phyloP scores from a whole-genome alignment of 2,888 invertebrate genomes.

The Arenicola marina region DNA sequence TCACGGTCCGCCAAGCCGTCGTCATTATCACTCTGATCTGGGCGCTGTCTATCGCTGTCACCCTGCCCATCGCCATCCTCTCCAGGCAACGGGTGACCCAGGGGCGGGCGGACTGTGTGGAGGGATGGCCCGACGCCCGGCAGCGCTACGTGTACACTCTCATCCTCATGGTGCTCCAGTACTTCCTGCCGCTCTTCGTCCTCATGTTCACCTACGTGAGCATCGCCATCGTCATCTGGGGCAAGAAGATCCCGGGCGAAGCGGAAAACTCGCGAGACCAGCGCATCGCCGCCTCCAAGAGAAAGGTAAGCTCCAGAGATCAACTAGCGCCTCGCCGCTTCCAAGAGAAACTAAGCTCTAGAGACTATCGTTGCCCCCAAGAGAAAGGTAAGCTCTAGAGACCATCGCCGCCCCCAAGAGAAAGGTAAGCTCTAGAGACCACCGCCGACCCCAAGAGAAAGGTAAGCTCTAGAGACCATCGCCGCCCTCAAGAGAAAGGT shows the following conservation, averaged over 20 bases:
- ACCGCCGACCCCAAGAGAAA: too few species aligned
- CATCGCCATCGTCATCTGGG: conserved; percentile 88
- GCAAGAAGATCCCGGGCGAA: conserved; percentile 84
- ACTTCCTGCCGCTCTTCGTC: conserved; percentile 79
- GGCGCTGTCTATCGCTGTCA: conserved; percentile 77
- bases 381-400: too few species aligned
- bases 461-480: too few species aligned
- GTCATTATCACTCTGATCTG: conserved; percentile 75
- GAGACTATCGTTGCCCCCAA: too few species aligned
- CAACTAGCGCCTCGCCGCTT: too few species aligned
- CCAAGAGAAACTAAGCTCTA: too few species aligned
- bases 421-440: too few species aligned
- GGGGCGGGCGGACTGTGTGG: conserved; percentile 24
- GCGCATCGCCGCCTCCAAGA: conserved; percentile 81
- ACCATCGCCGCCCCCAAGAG: too few species aligned
- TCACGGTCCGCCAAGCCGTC: conserved; percentile 63
- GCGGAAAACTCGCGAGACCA: conserved; percentile 82
- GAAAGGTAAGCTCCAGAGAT: conserved; percentile 80
- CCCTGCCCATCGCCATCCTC: conserved; percentile 80
- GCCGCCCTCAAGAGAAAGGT: too few species aligned
- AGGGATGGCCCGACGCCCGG: conserved; percentile 39
- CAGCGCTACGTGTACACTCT: conserved; percentile 71
- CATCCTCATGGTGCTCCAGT: conserved; percentile 80
- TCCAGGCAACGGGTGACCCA: conserved; percentile 60
- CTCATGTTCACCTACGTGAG: conserved; percentile 86